Evolutionary conservation across 2,888 invertebrate species (phyloP).

Genomic region (Argynnis bischoffii): DNA sequence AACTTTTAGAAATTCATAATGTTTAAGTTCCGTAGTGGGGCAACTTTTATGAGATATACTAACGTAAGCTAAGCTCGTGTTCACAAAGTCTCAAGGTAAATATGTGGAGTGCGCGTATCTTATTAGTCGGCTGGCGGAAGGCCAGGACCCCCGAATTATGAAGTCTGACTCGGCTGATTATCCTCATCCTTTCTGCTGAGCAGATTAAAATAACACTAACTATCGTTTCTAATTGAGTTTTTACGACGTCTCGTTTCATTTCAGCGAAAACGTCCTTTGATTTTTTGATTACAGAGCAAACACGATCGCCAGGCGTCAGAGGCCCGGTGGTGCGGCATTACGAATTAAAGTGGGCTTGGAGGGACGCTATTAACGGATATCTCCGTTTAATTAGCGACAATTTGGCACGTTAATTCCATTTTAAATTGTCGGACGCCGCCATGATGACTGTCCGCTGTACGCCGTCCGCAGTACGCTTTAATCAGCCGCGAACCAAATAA

Average conservation of each 20-base stretch:
- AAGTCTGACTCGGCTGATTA: conserved; percentile 50
- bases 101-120: conserved; percentile 53
- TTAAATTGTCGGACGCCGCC: conserved; percentile 56
- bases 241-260: neutral
- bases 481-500: conserved; percentile 25
- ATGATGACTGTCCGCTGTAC: conserved; percentile 23
- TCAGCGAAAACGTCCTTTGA: conserved; percentile 32
- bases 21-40: conserved; percentile 29
- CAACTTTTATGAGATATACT: conserved; percentile 34
- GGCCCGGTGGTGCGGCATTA: conserved; percentile 40
- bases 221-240: conserved; percentile 8
- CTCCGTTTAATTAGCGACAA: conserved; percentile 66
- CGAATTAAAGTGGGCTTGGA: conserved; percentile 35
- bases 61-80: conserved; percentile 26
- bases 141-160: conserved; percentile 54
- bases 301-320: conserved; percentile 33
- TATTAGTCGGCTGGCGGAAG: conserved; percentile 54
- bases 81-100: conserved; percentile 40
- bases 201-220: conserved; percentile 8
- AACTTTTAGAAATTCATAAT: conserved; percentile 32
- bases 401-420: conserved; percentile 64
- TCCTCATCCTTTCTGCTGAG: conserved; percentile 1
- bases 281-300: conserved; percentile 43
- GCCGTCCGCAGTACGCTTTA: conserved; percentile 21
- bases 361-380: conserved; percentile 55